Percentiles rank a stretch among this genome's conserved stretches.
These are phyloP conservation scores for Diabrotica undecimpunctata DNA, from an alignment of 1,140 invertebrate species.

Conservation along the genomic window DNA sequence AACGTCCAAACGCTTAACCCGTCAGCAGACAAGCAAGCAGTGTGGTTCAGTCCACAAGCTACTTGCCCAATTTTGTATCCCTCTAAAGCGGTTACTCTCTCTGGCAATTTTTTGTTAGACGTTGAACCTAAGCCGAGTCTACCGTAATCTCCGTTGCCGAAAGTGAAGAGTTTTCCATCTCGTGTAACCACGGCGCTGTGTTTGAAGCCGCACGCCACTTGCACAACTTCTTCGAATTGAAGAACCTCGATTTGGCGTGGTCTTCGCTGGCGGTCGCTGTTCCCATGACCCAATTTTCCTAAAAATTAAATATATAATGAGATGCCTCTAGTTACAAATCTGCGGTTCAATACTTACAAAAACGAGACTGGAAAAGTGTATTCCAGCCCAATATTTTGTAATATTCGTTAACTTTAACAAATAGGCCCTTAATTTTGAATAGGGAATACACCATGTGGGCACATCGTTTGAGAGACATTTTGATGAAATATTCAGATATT, in stretches of 20 bases:
- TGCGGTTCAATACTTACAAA: too few species aligned
- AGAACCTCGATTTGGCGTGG: constrained; percentile 66
- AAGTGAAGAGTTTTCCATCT: constrained; percentile 64
- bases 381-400: too few species aligned
- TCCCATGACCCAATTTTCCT: constrained; percentile 63
- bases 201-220: constrained; percentile 66
- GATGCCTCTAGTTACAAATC: too few species aligned
- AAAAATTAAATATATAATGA: not conserved
- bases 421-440: too few species aligned
- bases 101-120: constrained; percentile 61
- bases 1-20: constrained; percentile 63
- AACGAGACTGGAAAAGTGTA: too few species aligned
- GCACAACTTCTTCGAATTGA: constrained; percentile 60
- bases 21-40: constrained; percentile 58
- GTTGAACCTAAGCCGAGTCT: constrained; percentile 60
- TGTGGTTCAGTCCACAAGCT: constrained; percentile 64
- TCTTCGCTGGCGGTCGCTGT: constrained; percentile 61
- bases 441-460: too few species aligned
- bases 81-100: constrained; percentile 52
- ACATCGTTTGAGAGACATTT: too few species aligned
- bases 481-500: too few species aligned
- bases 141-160: constrained; percentile 67
- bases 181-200: constrained; percentile 65
- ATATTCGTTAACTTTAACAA: too few species aligned
- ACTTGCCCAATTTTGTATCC: constrained; percentile 48